Evolutionary conservation across 2,888 invertebrate genomes (phyloP).

Genomic region (Acleris cristana): DNA sequence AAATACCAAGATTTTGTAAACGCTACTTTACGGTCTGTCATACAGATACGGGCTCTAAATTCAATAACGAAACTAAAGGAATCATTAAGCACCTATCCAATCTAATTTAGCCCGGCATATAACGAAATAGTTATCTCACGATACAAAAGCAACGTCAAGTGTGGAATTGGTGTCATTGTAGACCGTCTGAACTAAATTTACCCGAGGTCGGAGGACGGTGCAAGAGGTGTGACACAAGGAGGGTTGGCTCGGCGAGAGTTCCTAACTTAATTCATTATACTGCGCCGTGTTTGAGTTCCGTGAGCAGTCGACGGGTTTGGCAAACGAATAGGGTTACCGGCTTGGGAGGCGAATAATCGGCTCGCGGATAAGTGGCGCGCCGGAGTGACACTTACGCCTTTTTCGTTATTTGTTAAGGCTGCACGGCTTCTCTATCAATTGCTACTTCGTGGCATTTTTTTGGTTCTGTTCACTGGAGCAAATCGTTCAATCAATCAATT

Average conservation of each 20-base stretch:
- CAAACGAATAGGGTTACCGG: conserved; percentile 34
- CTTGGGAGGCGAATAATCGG: neutral
- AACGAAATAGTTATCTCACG: conserved; percentile 17
- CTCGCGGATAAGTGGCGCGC: conserved; percentile 1
- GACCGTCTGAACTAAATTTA: conserved; percentile 40
- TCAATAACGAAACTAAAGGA: neutral
- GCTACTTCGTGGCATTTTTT: neutral
- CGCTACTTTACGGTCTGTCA: too few species aligned
- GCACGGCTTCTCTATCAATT: neutral
- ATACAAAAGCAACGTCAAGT: conserved; percentile 28
- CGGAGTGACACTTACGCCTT: neutral
- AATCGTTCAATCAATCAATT: neutral
- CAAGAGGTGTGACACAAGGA: conserved; percentile 65
- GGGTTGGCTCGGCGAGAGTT: conserved; percentile 65
- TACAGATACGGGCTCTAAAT: too few species aligned
- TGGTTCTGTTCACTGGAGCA: neutral
- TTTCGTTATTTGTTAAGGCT: neutral
- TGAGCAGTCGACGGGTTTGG: conserved; percentile 59
- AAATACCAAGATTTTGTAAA: too few species aligned
- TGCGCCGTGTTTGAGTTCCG: conserved; percentile 74
- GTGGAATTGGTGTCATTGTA: conserved; percentile 33
- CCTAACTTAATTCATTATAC: conserved; percentile 81
- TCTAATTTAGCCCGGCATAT: conserved; percentile 16
- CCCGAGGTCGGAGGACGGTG: conserved; percentile 44
- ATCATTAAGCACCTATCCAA: conserved; percentile 2